phyloP scores from a whole-genome alignment of 1,140 invertebrate species.

The Formica exsecta region DNA sequence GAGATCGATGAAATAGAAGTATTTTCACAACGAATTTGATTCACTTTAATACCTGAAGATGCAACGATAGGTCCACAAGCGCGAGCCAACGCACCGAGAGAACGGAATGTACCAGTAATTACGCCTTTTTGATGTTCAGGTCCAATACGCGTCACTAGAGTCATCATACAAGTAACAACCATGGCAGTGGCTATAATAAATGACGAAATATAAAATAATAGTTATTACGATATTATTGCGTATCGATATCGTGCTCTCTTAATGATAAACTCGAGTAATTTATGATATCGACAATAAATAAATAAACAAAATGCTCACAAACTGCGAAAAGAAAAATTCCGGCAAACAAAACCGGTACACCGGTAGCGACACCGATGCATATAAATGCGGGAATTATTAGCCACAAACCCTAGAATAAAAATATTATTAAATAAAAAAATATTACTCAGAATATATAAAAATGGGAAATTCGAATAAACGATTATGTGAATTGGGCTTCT shows the following conservation, averaged over 20 bases:
- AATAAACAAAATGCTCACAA: slow-evolving; percentile 89
- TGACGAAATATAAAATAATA: not conserved
- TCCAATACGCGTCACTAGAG: slow-evolving; percentile 94
- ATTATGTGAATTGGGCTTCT: slow-evolving; percentile 56
- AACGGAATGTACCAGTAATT: slow-evolving; percentile 97
- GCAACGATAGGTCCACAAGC: slow-evolving; percentile 96
- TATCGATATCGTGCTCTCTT: not conserved
- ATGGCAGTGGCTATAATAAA: slow-evolving; percentile 93
- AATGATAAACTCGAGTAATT: slow-evolving; percentile 15
- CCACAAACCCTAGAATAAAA: slow-evolving; percentile 90
- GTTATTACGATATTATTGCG: not conserved
- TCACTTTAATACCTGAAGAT: slow-evolving; percentile 88
- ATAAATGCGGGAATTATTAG: slow-evolving; percentile 96
- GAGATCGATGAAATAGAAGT: slow-evolving; percentile 16
- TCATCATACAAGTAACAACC: slow-evolving; percentile 97
- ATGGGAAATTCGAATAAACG: not conserved
- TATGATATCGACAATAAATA: slow-evolving; percentile 18
- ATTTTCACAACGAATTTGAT: slow-evolving; percentile 51
- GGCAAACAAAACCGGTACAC: slow-evolving; percentile 89
- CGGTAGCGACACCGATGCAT: slow-evolving; percentile 92
- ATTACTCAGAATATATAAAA: not conserved
- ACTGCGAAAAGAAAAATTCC: slow-evolving; percentile 96
- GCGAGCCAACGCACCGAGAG: slow-evolving; percentile 96
- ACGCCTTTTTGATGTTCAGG: slow-evolving; percentile 95
- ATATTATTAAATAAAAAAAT: not conserved